Percentiles rank a stretch among this genome's conserved stretches.
Evolutionary conservation across 2,797 vertebrate species (phyloP).

Genomic region (Pipistrellus pipistrellus): DNA sequence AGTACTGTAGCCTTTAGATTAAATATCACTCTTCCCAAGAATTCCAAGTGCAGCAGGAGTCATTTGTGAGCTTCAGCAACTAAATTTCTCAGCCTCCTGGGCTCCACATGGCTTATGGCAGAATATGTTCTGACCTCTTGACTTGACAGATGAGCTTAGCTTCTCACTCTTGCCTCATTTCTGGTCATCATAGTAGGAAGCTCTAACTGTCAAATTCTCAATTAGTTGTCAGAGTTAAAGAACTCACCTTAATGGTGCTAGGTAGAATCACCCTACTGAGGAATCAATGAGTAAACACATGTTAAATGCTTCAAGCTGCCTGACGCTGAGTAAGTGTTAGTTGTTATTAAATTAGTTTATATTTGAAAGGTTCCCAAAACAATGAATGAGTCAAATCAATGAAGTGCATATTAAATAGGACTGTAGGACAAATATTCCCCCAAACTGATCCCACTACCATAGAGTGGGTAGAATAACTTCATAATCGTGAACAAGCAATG

Average conservation of each 20-base stretch:
- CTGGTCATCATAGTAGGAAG: conserved; percentile 30
- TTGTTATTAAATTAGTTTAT: conserved; percentile 49
- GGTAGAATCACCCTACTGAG: not conserved
- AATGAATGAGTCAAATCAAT: conserved; percentile 24
- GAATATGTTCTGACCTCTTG: not conserved
- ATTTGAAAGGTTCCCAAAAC: conserved; percentile 13
- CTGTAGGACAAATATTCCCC: conserved; percentile 1
- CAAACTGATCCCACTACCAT: not conserved
- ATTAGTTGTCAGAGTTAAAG: conserved; percentile 27
- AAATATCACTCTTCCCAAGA: conserved; percentile 11
- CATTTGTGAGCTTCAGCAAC: conserved; percentile 1
- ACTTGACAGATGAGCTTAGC: conserved; percentile 20
- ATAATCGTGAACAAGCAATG: conserved; percentile 12
- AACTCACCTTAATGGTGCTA: not conserved
- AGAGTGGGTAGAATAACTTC: conserved; percentile 26
- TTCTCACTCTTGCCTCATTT: conserved; percentile 45
- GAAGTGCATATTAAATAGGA: conserved; percentile 35
- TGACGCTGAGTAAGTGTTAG: not conserved
- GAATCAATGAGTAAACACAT: not conserved
- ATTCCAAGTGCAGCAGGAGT: not conserved
- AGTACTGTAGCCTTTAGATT: not conserved
- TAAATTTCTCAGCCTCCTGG: conserved; percentile 1
- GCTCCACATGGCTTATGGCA: not conserved
- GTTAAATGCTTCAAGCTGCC: conserved; percentile 42
- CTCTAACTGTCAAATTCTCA: conserved; percentile 26